Evolutionary conservation across 2,888 invertebrate species (phyloP), one percentile per base, ranked within the genome.

Genomic region (Silvanus unidentatus): DNA sequence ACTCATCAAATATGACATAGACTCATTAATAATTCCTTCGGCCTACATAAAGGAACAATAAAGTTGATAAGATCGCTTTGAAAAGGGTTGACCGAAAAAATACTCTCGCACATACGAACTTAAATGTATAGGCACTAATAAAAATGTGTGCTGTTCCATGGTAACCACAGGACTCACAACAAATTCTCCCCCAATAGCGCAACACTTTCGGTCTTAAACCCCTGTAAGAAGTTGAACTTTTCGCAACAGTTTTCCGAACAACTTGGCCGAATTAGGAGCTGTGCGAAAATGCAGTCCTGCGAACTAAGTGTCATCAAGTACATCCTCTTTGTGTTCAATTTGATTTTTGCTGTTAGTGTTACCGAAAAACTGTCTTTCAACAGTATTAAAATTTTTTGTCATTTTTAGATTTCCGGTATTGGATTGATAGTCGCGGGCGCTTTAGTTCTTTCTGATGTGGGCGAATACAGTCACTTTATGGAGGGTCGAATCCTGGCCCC

Each of bases 401-500:
- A 39, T 13, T 50, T 54, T 40, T 46, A 71, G 71, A 62, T 71
- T 38, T 71, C 71, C 14, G 86, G 88, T 41, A 77, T 87, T 27
- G 76, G 84, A 10, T 77, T 88, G 44, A 82, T 88, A 49, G 79
- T 83, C 48, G 84, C 86, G 49, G 88, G 88, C 30, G 81, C 83
- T 0, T 75, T 84, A 13, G 84, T 87, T 48, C 78, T 86, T 56
- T 74, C 82, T 3, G 82, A 86, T 67, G 82, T 86, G 62, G 78
- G 80, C 34, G 82, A 88, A 62, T 88, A 86, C 58, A 78, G 80
- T 22, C 82, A 85, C 67, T 88, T 93, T 70, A 76, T 91, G 59
- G 85, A 88, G 54, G 81, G 82, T 50, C 77, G 84, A 59, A 83
- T 89, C 68, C 78, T 86, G 60, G 87, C 88, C 0, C 90, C 92